phyloP scores from a whole-genome alignment of 2,888 invertebrate genomes.

The Meandrusa payeni region DNA sequence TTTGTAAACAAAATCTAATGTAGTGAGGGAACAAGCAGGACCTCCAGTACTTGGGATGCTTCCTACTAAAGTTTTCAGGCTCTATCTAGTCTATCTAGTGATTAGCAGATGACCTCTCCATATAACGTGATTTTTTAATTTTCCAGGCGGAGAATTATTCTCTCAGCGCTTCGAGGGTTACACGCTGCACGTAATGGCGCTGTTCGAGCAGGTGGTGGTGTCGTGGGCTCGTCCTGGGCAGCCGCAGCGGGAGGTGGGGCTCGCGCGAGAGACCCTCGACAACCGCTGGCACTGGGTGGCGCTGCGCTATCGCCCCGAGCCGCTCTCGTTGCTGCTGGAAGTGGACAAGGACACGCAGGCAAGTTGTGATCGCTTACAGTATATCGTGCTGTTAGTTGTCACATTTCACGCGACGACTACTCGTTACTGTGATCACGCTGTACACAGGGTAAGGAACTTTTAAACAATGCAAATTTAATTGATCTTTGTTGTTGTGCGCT shows the following conservation, averaged over 20 bases:
- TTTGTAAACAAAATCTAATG: no score
- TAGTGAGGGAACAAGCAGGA: no score
- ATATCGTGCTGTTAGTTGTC: no score
- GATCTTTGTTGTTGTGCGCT: not conserved
- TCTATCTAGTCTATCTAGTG: no score
- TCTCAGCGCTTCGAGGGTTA: constrained; percentile 85
- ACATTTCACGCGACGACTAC: no score
- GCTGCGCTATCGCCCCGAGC: constrained; percentile 78
- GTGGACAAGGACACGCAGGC: constrained; percentile 63
- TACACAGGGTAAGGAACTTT: no score
- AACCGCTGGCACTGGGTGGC: constrained; percentile 91
- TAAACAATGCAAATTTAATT: constrained; percentile 5
- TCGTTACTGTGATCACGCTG: no score
- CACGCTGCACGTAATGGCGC: constrained; percentile 82
- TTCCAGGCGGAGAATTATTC: constrained; percentile 84
- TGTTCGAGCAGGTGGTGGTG: constrained; percentile 81
- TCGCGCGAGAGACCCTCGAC: constrained; percentile 86
- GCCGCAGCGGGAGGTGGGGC: constrained; percentile 80
- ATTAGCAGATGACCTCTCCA: no score
- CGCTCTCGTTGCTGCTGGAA: constrained; percentile 63
- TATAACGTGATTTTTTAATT: no score
- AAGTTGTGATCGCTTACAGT: no score
- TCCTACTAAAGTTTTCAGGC: no score
- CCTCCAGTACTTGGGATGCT: no score
- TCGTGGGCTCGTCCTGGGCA: constrained; percentile 79